Percentiles rank a stretch among this genome's conserved stretches.
These are phyloP conservation scores for Apocheima hispidaria DNA, from an alignment of 2,888 invertebrate genomes.

Conservation along the genomic window DNA sequence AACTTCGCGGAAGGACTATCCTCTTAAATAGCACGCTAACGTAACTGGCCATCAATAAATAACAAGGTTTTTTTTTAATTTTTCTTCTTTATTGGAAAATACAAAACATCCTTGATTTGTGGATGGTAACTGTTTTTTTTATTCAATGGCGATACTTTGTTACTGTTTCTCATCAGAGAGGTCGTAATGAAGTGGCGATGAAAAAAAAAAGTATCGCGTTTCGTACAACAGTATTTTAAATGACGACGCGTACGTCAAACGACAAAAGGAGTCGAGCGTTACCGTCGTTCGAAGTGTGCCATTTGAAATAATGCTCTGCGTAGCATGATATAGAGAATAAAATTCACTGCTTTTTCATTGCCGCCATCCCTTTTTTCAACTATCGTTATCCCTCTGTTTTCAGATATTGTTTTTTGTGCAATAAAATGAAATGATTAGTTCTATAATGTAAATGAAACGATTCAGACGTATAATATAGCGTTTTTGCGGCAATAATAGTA, in stretches of 20 bases:
- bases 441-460: not conserved
- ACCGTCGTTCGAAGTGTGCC: too few species aligned
- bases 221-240: too few species aligned
- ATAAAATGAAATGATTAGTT: not conserved
- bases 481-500: not conserved
- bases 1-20: too few species aligned
- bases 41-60: conserved; percentile 26
- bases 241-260: too few species aligned
- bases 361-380: too few species aligned
- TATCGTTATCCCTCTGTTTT: too few species aligned
- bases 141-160: not conserved
- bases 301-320: too few species aligned
- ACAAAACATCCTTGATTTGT: conserved; percentile 3
- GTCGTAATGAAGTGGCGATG: not conserved
- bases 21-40: conserved; percentile 35
- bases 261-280: too few species aligned
- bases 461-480: not conserved
- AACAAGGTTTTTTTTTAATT: not conserved
- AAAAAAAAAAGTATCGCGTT: too few species aligned
- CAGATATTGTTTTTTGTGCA: too few species aligned
- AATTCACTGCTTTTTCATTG: too few species aligned
- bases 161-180: not conserved
- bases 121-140: not conserved
- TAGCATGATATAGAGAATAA: too few species aligned
- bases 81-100: not conserved